Evolutionary conservation across 1,140 invertebrate species (phyloP), one percentile per base, ranked within the genome.

Genomic region (Stegodyphus dumicola): DNA sequence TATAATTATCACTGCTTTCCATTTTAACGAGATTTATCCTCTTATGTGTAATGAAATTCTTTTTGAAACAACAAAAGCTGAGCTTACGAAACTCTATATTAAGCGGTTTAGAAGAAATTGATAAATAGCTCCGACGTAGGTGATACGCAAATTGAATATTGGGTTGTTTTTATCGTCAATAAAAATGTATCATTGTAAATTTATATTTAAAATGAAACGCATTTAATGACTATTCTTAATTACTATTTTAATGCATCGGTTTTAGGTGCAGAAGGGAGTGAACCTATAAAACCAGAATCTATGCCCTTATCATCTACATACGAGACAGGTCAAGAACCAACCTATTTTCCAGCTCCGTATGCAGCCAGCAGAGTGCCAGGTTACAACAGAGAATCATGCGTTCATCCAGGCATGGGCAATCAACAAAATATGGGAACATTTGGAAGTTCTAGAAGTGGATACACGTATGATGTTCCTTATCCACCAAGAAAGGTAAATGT

Each of bases 321-420:
- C 66, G 85, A 86, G 17, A 81, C 67, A 51, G 69, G 64, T 7
- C 85, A 86, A 69, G 85, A 86, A 18, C 77, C 77, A 66, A 71
- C 73, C 13, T 86, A 86, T 64, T 81, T 86, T 52, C 85, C 85
- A 17, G 71, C 77, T 73, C 85, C 85, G 2, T 86, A 86, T 69
- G 85, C 85, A 10, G 54, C 77, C 6, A 80, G 70, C 17, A 67
- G 77, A 53, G 73, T 81, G 4, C 70, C 70, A n/a, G 70, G 49
- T n/a, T 86, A 66, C 48, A 66, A 60, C 33, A 17, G 85, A 64
- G 85, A 77, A 56, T 75, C 77, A 10, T 67, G 69, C 11, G 49
- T 60, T 18, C 60, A 75, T 51, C 56, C 66, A 13, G 56, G 70
- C 13, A 51, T 49, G 18, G 76, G 84, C 6, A 78, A 73, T 60